A percentile compares a stretch with the other conserved stretches of the same genome.
Conservation (phyloP, 2,888 invertebrate species). For the Mesochorus sp. region DNA sequence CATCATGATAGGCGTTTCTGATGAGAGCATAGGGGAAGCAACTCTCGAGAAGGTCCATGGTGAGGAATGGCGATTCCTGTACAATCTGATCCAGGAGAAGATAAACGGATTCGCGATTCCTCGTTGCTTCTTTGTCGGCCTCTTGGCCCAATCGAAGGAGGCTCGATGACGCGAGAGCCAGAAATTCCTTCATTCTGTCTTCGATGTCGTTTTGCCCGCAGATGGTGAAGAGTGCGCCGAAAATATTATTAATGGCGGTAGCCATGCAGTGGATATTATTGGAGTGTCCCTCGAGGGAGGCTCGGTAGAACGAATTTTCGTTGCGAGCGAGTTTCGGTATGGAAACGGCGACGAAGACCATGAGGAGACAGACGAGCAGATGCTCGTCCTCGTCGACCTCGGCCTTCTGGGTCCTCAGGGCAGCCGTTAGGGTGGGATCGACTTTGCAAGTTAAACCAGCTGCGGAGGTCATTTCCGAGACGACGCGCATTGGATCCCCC, state of each 20-base stretch:
- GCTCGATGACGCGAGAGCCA: conserved; percentile 96
- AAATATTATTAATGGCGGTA: conserved; percentile 96
- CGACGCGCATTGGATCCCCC: conserved; percentile 94
- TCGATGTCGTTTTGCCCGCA: conserved; percentile 98
- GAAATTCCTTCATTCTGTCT: conserved; percentile 98
- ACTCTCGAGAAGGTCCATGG: conserved; percentile 99
- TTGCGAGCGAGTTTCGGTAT: conserved; percentile 96
- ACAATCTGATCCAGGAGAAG: conserved; percentile 98
- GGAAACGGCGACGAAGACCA: conserved; percentile 99
- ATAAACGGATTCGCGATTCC: conserved; percentile 98
- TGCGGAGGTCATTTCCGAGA: conserved; percentile 98
- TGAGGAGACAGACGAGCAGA: conserved; percentile 94
- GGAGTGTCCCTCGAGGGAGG: conserved; percentile 95
- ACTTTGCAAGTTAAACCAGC: conserved; percentile 97
- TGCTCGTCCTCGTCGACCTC: conserved; percentile 96
- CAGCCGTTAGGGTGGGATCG: conserved; percentile 96
- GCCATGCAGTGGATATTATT: conserved; percentile 99
- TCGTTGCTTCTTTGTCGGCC: conserved; percentile 96
- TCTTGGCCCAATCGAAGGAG: conserved; percentile 97
- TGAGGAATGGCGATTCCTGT: conserved; percentile 98
- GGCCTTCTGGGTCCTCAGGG: conserved; percentile 93
- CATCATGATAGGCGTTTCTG: conserved; percentile 98
- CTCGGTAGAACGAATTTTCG: conserved; percentile 94
- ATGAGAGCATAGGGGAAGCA: conserved; percentile 99
- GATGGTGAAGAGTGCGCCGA: conserved; percentile 97